phyloP scores from a whole-genome alignment of 1,140 invertebrate species.

The Megathymus violae region DNA sequence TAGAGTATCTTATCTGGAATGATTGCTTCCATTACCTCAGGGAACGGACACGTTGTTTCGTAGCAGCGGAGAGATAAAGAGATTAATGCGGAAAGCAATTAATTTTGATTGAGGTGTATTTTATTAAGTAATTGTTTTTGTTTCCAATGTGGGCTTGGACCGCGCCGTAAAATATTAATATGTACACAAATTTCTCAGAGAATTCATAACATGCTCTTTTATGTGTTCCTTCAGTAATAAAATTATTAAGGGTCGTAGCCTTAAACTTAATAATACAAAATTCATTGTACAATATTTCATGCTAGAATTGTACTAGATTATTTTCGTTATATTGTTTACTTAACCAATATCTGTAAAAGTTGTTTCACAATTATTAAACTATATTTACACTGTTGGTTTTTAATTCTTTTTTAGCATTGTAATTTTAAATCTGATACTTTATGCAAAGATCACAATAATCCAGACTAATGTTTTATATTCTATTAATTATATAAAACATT shows the following conservation, averaged over 20 bases:
- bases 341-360: too few relatives aligned
- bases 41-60: conserved; percentile 78
- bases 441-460: too few relatives aligned
- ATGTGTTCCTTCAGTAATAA: conserved; percentile 5
- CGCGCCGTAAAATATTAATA: conserved; percentile 61
- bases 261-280: too few relatives aligned
- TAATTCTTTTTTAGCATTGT: too few relatives aligned
- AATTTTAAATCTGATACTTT: too few relatives aligned
- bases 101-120: conserved; percentile 81
- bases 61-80: conserved; percentile 66
- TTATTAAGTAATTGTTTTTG: conserved; percentile 83
- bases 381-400: too few relatives aligned
- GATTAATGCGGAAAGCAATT: conserved; percentile 71
- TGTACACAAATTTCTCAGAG: conserved; percentile 31
- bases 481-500: too few relatives aligned
- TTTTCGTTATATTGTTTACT: neutral
- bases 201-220: conserved; percentile 23
- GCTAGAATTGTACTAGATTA: neutral
- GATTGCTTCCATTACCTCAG: conserved; percentile 81
- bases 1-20: conserved; percentile 82
- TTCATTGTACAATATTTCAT: neutral
- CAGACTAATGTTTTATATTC: too few relatives aligned
- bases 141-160: conserved; percentile 70
- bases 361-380: too few relatives aligned
- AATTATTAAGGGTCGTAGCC: conserved; percentile 7